Conservation (phyloP, 2,888 invertebrate species). For the Bellardia bayeri region DNA sequence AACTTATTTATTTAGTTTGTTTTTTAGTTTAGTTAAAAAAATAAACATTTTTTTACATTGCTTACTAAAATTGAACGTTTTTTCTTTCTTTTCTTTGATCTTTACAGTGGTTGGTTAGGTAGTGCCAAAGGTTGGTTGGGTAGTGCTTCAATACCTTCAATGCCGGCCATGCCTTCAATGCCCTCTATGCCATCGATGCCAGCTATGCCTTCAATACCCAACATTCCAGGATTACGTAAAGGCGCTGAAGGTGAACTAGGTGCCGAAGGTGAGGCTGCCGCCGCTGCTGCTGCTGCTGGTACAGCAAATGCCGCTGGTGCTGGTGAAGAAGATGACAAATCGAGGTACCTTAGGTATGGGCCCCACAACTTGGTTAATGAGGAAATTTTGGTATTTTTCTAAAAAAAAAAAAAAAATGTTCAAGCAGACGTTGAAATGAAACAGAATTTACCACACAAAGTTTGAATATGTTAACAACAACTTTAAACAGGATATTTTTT, state of each 20-base stretch:
- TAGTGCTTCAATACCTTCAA: constrained; percentile 84
- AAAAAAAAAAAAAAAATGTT: constrained; percentile 16
- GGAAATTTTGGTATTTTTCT: constrained; percentile 81
- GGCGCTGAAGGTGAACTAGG: constrained; percentile 84
- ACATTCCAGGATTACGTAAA: constrained; percentile 90
- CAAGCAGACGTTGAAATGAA: constrained; percentile 42
- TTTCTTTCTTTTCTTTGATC: constrained; percentile 9
- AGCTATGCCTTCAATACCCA: constrained; percentile 84
- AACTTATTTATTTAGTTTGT: background rate
- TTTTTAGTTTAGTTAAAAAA: constrained; percentile 8
- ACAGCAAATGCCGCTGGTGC: constrained; percentile 78
- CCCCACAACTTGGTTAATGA: constrained; percentile 84
- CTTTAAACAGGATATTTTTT: constrained; percentile 40
- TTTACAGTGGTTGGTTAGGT: constrained; percentile 90
- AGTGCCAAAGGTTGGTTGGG: constrained; percentile 95
- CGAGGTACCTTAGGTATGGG: constrained; percentile 92
- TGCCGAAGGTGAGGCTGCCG: constrained; percentile 84
- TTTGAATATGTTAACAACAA: constrained; percentile 54
- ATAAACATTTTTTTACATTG: background rate
- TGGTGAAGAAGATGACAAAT: constrained; percentile 93
- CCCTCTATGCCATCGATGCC: constrained; percentile 83
- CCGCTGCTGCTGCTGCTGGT: constrained; percentile 82
- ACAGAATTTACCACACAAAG: constrained; percentile 47
- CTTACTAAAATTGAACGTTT: background rate
- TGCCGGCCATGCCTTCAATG: constrained; percentile 84